A percentile compares a stretch with the other conserved stretches of the same genome.
Evolutionary conservation across 2,797 vertebrate species (phyloP).

Genomic region (Fringilla coelebs): DNA sequence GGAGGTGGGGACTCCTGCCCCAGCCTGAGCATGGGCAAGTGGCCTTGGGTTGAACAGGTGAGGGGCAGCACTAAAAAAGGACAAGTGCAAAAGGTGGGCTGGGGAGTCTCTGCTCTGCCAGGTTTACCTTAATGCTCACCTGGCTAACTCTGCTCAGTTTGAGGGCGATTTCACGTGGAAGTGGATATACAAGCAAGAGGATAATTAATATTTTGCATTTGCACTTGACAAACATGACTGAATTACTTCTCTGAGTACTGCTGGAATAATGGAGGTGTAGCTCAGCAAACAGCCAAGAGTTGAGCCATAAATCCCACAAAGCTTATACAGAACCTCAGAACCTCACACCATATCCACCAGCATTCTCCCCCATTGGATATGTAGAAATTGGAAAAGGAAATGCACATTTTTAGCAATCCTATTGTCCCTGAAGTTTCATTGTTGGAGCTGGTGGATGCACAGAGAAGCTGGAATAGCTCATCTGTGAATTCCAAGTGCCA

Average conservation of each 20-base stretch:
- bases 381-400: not conserved
- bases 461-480: not conserved
- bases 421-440: not conserved
- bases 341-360: not conserved
- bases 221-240: not conserved
- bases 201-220: slow-evolving; percentile 13
- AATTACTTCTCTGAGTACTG: not conserved
- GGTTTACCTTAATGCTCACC: not conserved
- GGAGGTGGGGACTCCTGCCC: not conserved
- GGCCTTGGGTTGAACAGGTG: not conserved
- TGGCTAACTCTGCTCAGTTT: not conserved
- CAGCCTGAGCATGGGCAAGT: not conserved
- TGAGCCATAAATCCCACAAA: not conserved
- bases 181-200: not conserved
- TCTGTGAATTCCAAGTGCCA: not conserved
- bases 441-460: not conserved
- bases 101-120: not conserved
- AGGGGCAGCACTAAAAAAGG: not conserved
- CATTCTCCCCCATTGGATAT: not conserved
- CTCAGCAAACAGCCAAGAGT: not conserved
- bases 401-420: not conserved
- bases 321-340: accelerated
- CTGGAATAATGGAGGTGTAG: not conserved
- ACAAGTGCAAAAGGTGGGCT: not conserved
- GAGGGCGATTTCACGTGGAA: not conserved